Conservation (phyloP, 2,797 vertebrate genomes). For the Alauda arvensis region DNA sequence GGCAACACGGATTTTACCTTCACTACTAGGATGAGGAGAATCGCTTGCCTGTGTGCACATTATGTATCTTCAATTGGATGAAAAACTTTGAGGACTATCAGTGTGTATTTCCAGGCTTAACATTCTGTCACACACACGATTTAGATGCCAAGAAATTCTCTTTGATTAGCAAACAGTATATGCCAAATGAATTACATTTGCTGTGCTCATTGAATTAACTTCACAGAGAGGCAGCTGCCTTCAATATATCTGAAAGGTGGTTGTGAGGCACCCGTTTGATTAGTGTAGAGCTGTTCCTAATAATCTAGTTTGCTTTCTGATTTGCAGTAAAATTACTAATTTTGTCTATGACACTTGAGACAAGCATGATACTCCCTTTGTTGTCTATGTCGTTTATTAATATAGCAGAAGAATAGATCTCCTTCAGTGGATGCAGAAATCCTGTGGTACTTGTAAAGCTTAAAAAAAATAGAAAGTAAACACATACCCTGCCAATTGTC, state of each 20-base stretch:
- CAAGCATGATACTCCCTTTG: conserved; percentile 8
- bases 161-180: conserved; percentile 6
- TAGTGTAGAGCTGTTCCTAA: background rate
- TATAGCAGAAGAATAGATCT: background rate
- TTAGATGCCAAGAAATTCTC: background rate
- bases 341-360: conserved; percentile 36
- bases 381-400: conserved; percentile 40
- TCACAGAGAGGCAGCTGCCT: background rate
- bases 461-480: conserved; percentile 2
- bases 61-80: background rate
- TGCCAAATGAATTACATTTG: background rate
- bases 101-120: background rate
- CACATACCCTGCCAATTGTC: background rate
- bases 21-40: background rate
- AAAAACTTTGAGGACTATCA: conserved; percentile 22
- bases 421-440: conserved; percentile 12
- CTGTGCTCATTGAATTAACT: conserved; percentile 35
- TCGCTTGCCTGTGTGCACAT: fast-evolving
- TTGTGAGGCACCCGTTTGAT: conserved; percentile 24
- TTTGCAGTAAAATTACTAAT: conserved; percentile 40
- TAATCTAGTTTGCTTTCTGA: conserved; percentile 14
- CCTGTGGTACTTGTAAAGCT: conserved; percentile 33
- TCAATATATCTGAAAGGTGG: conserved; percentile 3
- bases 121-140: background rate
- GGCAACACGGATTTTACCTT: background rate